phyloP scores from a whole-genome alignment of 2,113 vertebrate genomes.

The Pygoscelis antarcticus region DNA sequence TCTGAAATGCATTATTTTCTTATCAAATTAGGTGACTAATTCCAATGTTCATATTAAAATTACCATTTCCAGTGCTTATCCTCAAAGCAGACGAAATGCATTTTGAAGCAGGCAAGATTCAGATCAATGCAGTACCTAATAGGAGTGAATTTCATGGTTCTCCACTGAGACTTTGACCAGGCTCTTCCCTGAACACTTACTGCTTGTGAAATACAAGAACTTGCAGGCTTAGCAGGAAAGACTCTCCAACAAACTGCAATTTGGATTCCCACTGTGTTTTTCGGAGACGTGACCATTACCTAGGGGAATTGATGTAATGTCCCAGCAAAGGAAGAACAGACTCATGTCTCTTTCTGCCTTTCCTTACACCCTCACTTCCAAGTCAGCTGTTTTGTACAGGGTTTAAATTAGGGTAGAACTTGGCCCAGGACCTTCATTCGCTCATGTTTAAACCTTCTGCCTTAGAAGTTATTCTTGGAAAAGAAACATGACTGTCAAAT shows the following conservation, averaged over 20 bases:
- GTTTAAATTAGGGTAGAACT: slow-evolving; percentile 25
- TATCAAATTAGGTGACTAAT: background rate
- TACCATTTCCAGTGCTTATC: background rate
- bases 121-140: rapidly evolving
- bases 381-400: background rate
- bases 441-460: slow-evolving; percentile 27
- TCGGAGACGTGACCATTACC: background rate
- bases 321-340: slow-evolving; percentile 30
- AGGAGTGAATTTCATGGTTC: background rate
- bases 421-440: slow-evolving; percentile 21
- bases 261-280: background rate
- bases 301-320: slow-evolving; percentile 7
- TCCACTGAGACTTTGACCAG: background rate
- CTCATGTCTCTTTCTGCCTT: slow-evolving; percentile 39
- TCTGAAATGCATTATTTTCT: background rate
- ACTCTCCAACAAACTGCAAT: background rate
- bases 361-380: background rate
- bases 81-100: background rate
- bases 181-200: background rate
- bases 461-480: slow-evolving; percentile 38
- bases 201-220: background rate
- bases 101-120: background rate
- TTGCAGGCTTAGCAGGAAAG: background rate
- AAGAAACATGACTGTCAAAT: slow-evolving; percentile 5
- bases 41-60: background rate